Base-by-base conservation (phyloP, 1,140 invertebrate genomes). In the Radopholus similis region DNA sequence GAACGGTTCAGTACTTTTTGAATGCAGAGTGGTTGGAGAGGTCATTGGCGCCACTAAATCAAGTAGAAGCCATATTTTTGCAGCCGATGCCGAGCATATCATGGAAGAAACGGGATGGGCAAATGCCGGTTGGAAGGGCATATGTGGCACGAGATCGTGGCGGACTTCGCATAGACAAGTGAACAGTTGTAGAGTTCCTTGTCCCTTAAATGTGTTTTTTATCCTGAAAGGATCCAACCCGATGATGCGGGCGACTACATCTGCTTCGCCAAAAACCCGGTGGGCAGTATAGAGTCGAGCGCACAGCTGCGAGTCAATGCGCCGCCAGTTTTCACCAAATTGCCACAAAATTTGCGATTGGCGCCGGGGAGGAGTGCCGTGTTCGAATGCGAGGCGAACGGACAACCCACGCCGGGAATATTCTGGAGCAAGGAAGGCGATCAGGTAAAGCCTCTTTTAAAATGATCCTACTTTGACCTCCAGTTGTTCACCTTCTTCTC, bases 401-500 rank as follows among this genome's bases (percentile, higher is more conserved):
- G 72, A 3, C 70, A 58, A n/a, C 72, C 72, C 6, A 9, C 32
- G 9, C 72, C 72, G 6, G 62, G 75, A 8, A 75, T 74, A 23
- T 77, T 74, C 59, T 74, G 72, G 72, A 68, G 58, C 42, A 74
- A 74, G 65, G 72, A 74, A 38, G 74, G 74, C 4, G 74, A 74
- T 44, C 72, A 71, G 59, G 67, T 69, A 35, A 34, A 32, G 23
- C n/a, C 34, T 23, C 44, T 15, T 49, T 60, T 4, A 35, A 37
- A 1, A 2, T 23, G 49, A 23, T 6, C 34, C 34, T 57, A 35
- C 11, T 23, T 66, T 51, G 4, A 11, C 38, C 21, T 69, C 47
- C n/a, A 73, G 69, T 58, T 56, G 5, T 77, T 72, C 42, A 59
- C 72, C 11, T 77, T 72, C 34, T 60, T 74, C 28, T 53, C 73